Base-by-base conservation (phyloP, 2,113 vertebrate genomes). In the Gnathochromis pfefferi region DNA sequence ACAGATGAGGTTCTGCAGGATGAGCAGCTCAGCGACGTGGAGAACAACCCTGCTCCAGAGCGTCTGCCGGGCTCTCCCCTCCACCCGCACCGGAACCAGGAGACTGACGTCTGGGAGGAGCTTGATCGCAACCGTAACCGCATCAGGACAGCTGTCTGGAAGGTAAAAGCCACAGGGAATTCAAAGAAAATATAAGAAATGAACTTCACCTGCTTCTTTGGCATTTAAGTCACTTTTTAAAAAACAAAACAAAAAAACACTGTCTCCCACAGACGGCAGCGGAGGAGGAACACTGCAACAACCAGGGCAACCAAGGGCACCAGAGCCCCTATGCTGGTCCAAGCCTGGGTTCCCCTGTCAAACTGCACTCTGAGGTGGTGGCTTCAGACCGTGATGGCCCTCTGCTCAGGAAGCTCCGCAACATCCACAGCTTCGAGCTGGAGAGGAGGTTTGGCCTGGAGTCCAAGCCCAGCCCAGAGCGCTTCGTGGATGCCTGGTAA, bases 1-100 rank as follows among this genome's bases (percentile, higher is more conserved):
- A 99, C 98, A 31, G 98, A 99, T 82, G 98, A 99, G 85, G 98
- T 99, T 9, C 97, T 99, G 93, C 98, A 98, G 93, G 98, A 98
- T 84, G 98, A 99, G 87, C 98, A 99, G 88, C 98, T 99, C 84
- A 99, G 98, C 84, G 99, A 99, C 87, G 98, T 96, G 42, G 98
- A 99, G 86, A 99, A 99, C 94, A 98, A 97, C 82, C 95, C 97
- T 14, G 97, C 95, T 60, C 98, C 97, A 3, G 98, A 97, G 38
- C 92, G 92, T 26, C 86, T 97, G 49, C 96, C 96, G 5, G 97
- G 96, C 28, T 97, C 98, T 73, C 97, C 97, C 5, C 95, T 96
- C 31, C 97, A 97, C 83, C 96, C 93, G 1, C 96, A 96, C 80
- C 97, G 96, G 91, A 95, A 96, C 91, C 98, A 98, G 91, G 99